phyloP scores from a whole-genome alignment of 2,888 invertebrate genomes.

The Cephus sareptanus region DNA sequence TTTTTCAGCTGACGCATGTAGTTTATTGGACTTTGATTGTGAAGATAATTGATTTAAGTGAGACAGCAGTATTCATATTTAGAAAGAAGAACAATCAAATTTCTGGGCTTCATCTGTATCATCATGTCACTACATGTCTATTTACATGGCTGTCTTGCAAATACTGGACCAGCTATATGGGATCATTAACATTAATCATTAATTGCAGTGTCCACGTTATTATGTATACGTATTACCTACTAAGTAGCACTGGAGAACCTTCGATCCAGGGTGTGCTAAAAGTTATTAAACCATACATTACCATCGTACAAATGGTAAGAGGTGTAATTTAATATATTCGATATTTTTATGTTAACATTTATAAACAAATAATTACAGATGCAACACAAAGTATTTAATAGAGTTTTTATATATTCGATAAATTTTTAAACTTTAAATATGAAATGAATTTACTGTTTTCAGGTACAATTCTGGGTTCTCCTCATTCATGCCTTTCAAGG shows the following conservation, averaged over 20 bases:
- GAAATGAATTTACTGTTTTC: constrained; percentile 43
- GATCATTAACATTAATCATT: constrained; percentile 71
- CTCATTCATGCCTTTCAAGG: constrained; percentile 69
- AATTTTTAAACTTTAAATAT: not conserved
- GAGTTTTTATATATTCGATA: not conserved
- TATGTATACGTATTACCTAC: constrained; percentile 80
- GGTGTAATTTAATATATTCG: not conserved
- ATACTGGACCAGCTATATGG: constrained; percentile 73
- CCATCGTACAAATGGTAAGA: constrained; percentile 75
- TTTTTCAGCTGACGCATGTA: constrained; percentile 51
- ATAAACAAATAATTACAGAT: not conserved
- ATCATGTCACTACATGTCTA: constrained; percentile 74
- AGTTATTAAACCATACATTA: constrained; percentile 71
- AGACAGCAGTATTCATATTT: constrained; percentile 77
- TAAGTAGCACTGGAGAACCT: constrained; percentile 69
- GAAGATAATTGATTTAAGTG: constrained; percentile 75
- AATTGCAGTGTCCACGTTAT: constrained; percentile 77
- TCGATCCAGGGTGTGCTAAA: constrained; percentile 67
- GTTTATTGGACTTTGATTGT: constrained; percentile 72
- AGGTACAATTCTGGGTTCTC: constrained; percentile 75
- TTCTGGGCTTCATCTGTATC: constrained; percentile 78
- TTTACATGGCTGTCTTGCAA: constrained; percentile 72
- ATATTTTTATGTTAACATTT: not conserved
- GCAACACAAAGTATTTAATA: not conserved
- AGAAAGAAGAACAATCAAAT: constrained; percentile 78